phyloP scores from a whole-genome alignment of 2,888 invertebrate genomes.

The Itoplectis maculator region DNA sequence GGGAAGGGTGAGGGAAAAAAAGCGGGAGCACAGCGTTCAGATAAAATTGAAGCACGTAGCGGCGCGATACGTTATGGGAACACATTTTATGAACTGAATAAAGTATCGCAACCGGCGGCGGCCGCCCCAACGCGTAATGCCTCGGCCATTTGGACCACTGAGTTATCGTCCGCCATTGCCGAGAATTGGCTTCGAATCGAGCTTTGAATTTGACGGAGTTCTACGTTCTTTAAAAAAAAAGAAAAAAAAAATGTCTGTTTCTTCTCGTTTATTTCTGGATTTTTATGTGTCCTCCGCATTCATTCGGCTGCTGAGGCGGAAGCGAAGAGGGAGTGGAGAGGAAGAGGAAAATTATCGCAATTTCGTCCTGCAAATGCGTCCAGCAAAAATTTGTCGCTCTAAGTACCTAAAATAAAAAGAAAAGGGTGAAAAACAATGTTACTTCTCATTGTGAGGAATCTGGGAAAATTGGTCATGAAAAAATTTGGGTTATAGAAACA shows the following conservation, averaged over 20 bases:
- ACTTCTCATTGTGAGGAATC: no score
- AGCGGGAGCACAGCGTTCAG: constrained; percentile 66
- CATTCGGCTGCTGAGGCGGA: not conserved
- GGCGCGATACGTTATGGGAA: constrained; percentile 79
- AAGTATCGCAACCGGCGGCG: constrained; percentile 77
- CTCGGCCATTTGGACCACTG: constrained; percentile 75
- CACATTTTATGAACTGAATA: constrained; percentile 82
- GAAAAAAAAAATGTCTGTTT: constrained; percentile 38
- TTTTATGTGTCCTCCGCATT: not conserved
- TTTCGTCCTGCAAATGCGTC: no score
- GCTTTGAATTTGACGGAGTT: constrained; percentile 71
- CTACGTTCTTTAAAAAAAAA: constrained; percentile 22
- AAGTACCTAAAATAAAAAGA: not conserved
- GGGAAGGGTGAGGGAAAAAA: constrained; percentile 27
- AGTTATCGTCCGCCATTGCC: constrained; percentile 77
- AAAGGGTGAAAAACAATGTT: not conserved
- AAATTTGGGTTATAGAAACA: no score
- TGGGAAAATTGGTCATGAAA: no score
- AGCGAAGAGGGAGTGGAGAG: not conserved
- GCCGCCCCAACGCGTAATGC: constrained; percentile 78
- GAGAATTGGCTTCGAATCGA: constrained; percentile 78
- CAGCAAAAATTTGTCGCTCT: not conserved
- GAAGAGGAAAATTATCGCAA: not conserved
- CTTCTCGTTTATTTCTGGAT: constrained; percentile 23
- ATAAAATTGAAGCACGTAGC: constrained; percentile 81